phyloP scores from a whole-genome alignment of 2,113 vertebrate genomes.

The Eolophus roseicapilla region DNA sequence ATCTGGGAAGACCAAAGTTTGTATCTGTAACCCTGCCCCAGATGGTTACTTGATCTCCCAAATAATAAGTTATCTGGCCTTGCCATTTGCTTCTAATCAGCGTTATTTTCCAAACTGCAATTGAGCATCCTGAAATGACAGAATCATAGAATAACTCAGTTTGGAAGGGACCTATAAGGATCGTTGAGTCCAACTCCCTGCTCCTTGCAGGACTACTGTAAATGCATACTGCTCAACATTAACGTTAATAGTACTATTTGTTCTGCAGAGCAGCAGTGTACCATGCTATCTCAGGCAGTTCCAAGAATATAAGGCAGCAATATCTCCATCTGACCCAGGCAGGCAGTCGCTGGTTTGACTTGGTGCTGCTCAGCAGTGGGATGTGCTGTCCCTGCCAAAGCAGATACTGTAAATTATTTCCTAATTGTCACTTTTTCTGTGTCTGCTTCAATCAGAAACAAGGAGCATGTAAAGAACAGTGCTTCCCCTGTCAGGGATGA shows the following conservation, averaged over 20 bases:
- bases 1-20: background rate
- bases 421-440: conserved; percentile 45
- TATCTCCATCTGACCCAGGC: background rate
- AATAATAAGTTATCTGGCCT: background rate
- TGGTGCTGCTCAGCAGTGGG: background rate
- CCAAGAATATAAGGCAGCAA: background rate
- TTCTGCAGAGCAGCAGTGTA: background rate
- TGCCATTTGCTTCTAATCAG: background rate
- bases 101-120: background rate
- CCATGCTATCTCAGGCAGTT: background rate
- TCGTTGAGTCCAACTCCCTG: background rate
- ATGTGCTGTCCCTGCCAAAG: conserved; percentile 28
- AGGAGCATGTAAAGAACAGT: background rate
- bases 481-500: conserved; percentile 17
- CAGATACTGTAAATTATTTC: conserved; percentile 47
- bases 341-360: background rate
- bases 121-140: background rate
- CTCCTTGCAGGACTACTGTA: background rate
- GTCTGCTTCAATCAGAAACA: conserved; percentile 3
- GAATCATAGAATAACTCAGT: background rate
- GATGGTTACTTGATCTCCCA: background rate
- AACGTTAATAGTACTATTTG: background rate
- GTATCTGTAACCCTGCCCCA: background rate
- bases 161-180: background rate
- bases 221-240: background rate